Evolutionary conservation across 2,888 invertebrate genomes (phyloP).

Genomic region (Xylota segnis): DNA sequence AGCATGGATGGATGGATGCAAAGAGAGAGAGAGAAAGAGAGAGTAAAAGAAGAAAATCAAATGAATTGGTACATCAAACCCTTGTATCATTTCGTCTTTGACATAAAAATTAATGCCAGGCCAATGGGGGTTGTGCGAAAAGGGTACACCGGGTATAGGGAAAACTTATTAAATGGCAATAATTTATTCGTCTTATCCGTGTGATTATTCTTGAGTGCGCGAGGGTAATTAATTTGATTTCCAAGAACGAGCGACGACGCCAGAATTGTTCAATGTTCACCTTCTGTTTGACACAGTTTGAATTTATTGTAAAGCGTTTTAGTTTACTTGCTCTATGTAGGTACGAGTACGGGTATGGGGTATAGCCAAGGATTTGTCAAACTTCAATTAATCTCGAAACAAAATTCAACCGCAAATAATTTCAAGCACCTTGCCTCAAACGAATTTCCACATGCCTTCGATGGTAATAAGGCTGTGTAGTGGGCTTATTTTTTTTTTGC

Average conservation of each 20-base stretch:
- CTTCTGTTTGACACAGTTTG: slow-evolving; percentile 75
- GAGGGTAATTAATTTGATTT: slow-evolving; percentile 75
- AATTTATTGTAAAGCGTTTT: slow-evolving; percentile 69
- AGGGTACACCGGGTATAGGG: slow-evolving; percentile 29
- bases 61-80: slow-evolving; percentile 71
- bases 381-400: slow-evolving; percentile 76
- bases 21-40: no score
- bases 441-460: slow-evolving; percentile 26
- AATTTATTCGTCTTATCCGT: slow-evolving; percentile 75
- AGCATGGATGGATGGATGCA: slow-evolving; percentile 43
- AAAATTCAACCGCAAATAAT: slow-evolving; percentile 74
- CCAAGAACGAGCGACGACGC: slow-evolving; percentile 28
- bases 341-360: no score
- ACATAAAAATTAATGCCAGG: slow-evolving; percentile 71
- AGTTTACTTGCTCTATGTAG: slow-evolving; percentile 38
- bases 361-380: slow-evolving; percentile 78
- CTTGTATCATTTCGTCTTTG: slow-evolving; percentile 69
- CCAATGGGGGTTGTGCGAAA: slow-evolving; percentile 53
- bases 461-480: slow-evolving; percentile 38
- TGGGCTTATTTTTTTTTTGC: slow-evolving; percentile 62
- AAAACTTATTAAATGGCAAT: slow-evolving; percentile 76
- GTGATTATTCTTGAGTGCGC: slow-evolving; percentile 68
- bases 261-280: slow-evolving; percentile 63
- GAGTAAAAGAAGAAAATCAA: slow-evolving; percentile 54
- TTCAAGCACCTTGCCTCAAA: slow-evolving; percentile 67